Conservation (phyloP, 2,797 vertebrate genomes). For the Sebastes cheni region DNA sequence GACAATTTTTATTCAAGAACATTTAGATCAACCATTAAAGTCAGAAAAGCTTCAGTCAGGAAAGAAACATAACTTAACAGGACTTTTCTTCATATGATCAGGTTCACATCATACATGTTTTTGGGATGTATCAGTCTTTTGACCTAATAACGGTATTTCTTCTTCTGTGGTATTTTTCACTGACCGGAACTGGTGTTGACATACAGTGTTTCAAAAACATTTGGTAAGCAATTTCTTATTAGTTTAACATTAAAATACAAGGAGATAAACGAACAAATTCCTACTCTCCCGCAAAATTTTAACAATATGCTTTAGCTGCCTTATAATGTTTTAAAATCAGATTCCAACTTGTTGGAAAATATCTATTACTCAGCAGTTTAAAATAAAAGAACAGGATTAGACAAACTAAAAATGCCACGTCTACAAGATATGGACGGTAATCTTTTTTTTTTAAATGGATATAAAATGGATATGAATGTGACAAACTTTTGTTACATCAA, state of each 20-base stretch:
- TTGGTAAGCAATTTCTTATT: conserved; percentile 74
- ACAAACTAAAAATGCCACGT: conserved; percentile 71
- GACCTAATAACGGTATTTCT: conserved; percentile 61
- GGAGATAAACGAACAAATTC: conserved; percentile 56
- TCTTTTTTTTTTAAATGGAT: conserved; percentile 73
- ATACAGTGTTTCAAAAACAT: conserved; percentile 77
- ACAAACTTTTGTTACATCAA: conserved; percentile 81
- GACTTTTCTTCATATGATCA: conserved; percentile 65
- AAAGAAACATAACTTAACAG: conserved; percentile 81
- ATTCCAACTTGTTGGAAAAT: conserved; percentile 72
- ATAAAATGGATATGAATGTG: conserved; percentile 80
- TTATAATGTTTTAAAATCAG: conserved; percentile 82
- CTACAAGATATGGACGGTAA: conserved; percentile 80
- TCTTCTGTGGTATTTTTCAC: conserved; percentile 64
- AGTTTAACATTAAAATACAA: conserved; percentile 71
- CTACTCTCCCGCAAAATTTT: conserved; percentile 64
- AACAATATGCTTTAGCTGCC: conserved; percentile 86
- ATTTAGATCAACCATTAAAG: conserved; percentile 77
- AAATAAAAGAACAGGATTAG: conserved; percentile 61
- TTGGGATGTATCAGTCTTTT: conserved; percentile 67
- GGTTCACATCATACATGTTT: conserved; percentile 73
- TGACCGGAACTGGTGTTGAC: conserved; percentile 61
- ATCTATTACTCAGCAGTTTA: conserved; percentile 76
- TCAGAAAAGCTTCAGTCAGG: conserved; percentile 78
- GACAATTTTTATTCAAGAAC: conserved; percentile 83